phyloP scores from a whole-genome alignment of 2,797 vertebrate genomes.

The Pseudomugil tenellus region DNA sequence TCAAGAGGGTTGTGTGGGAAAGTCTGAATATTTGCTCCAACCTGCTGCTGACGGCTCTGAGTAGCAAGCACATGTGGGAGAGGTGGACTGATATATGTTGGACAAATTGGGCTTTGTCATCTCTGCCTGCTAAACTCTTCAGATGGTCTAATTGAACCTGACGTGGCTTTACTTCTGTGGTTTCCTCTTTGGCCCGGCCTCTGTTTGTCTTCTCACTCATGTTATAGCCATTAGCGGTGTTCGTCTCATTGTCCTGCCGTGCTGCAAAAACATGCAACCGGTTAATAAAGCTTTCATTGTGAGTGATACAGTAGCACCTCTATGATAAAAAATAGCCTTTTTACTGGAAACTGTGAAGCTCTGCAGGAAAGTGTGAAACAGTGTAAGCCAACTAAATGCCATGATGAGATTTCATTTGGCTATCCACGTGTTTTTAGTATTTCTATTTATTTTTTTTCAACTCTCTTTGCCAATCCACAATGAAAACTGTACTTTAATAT shows the following conservation, averaged over 20 bases:
- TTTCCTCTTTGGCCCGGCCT: conserved; percentile 70
- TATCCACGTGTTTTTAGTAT: conserved; percentile 20
- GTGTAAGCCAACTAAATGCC: conserved; percentile 45
- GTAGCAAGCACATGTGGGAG: conserved; percentile 71
- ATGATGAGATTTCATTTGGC: conserved; percentile 35
- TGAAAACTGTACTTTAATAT: conserved; percentile 5
- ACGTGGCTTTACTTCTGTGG: conserved; percentile 69
- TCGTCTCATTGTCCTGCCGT: conserved; percentile 63
- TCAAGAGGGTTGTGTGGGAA: conserved; percentile 56
- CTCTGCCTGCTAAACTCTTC: conserved; percentile 58
- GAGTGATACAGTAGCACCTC: conserved; percentile 53
- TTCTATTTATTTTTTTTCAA: conserved; percentile 2
- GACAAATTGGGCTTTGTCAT: conserved; percentile 78
- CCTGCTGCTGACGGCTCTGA: conserved; percentile 63
- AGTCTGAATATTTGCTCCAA: conserved; percentile 71
- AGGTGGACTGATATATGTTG: conserved; percentile 74
- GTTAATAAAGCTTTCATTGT: conserved; percentile 62
- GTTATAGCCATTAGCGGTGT: conserved; percentile 68
- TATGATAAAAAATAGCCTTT: conserved; percentile 45
- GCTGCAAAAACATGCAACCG: conserved; percentile 47
- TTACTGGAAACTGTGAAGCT: conserved; percentile 53
- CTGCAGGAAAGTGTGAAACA: conserved; percentile 57
- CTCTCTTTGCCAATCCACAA: conserved; percentile 16
- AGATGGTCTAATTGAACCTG: conserved; percentile 78
- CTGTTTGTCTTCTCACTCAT: conserved; percentile 72